A percentile compares a stretch with the other conserved stretches of the same genome.
These are phyloP conservation scores for Dromaius novaehollandiae DNA, from an alignment of 2,113 vertebrate species.

Conservation along the genomic window DNA sequence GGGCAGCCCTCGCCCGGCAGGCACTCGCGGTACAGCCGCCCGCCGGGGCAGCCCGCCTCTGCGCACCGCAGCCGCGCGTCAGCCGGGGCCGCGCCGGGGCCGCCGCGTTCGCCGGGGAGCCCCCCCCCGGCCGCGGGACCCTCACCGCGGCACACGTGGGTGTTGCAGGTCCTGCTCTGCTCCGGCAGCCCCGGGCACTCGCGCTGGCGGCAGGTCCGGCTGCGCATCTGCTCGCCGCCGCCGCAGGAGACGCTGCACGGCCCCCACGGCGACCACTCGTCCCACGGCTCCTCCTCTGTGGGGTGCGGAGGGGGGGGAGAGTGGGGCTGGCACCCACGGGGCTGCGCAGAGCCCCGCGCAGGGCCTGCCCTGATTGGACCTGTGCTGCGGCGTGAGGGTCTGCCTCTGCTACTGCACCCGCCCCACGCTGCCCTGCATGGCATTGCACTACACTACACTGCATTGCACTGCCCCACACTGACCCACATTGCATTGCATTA, in stretches of 20 bases:
- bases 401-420: no score
- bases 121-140: no score
- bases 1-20: slow-evolving; percentile 84
- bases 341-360: slow-evolving; percentile 39
- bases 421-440: no score
- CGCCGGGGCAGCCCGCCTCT: slow-evolving; percentile 88
- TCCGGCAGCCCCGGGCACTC: slow-evolving; percentile 73
- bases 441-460: no score
- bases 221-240: slow-evolving; percentile 77
- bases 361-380: no score
- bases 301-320: no score
- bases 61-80: neutral
- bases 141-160: slow-evolving; percentile 71
- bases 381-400: no score
- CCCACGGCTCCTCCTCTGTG: slow-evolving; percentile 67
- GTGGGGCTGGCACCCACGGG: slow-evolving; percentile 61
- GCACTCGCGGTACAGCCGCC: slow-evolving; percentile 87
- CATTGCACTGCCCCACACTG: no score
- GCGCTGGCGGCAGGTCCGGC: slow-evolving; percentile 76
- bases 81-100: slow-evolving; percentile 58
- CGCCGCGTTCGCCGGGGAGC: neutral
- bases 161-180: slow-evolving; percentile 80
- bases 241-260: slow-evolving; percentile 83
- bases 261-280: slow-evolving; percentile 82
- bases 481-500: no score